Base-by-base conservation (phyloP, 64 coral and sea anemone genomes). In the Pachyseris speciosa region DNA sequence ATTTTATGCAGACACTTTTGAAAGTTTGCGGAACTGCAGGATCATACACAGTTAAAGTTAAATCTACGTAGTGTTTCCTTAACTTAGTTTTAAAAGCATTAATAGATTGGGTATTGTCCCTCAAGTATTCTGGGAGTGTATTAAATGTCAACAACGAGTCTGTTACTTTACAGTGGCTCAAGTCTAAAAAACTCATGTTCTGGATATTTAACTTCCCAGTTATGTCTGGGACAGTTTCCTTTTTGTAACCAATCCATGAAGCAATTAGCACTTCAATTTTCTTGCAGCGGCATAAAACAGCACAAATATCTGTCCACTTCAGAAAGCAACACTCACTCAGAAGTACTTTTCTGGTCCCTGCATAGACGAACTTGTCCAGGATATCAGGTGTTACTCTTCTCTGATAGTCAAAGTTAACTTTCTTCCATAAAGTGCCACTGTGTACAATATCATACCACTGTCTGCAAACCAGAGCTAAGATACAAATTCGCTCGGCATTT, bases 261-360 rank as follows among this genome's bases (percentile, higher is more conserved):
- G 60, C 20, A 22, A 59, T 36, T 52, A 83, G 60, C 33, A 83
- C 78, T 83, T 83, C 78, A 83, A 83, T 49, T 51, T 52, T 83
- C 60, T 51, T 83, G 51, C 78, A 83, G 22, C 60, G 78, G 7
- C 60, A 60, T 59, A 83, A 83, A 59, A 59, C 60, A 31, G 38
- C 20, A 30, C 25, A 83, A 83, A 83, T 51, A 59, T 83, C 78
- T 83, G 26, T 55, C 57, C 78, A 61, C 38, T 83, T 52, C 52
- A 78, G 39, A 24, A 43, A 28, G 60, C 60, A 51, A 16, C 78
- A 83, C 51, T 83, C 78, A 61, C 60, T 65, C 40, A 69, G 29
- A 67, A 85, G 68, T 26, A 85, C 7, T 42, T 85, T 69, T 36
- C 83, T 69, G 28, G 64, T 85, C 7, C 58, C 60, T 40, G 83